Base-by-base conservation (phyloP, 2,888 invertebrate species). In the Apamea sordens region DNA sequence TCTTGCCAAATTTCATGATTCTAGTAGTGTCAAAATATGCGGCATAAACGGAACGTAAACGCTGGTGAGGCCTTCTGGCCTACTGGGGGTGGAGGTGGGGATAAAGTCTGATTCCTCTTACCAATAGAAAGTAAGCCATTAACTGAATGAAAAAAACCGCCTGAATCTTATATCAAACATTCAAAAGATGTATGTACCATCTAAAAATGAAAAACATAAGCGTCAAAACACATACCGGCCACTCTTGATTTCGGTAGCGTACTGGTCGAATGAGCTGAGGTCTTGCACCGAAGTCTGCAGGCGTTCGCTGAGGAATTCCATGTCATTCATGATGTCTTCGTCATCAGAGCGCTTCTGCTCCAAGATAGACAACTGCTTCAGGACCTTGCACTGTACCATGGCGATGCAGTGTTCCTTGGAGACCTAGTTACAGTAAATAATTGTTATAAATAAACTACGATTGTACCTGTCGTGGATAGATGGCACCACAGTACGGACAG, bases 261-360 rank as follows among this genome's bases (percentile, higher is more conserved):
- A 99, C 95, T 99, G 99, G 95, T 99, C 99, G 95, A 99, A 99
- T 0, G 99, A 99, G 96, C 99, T 99, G 77, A 99, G 97, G 97
- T 99, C 99, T 95, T 99, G 99, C 47, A 99, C 99, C 68, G 99
- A 99, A 86, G 98, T 98, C 94, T 99, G 99, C 77, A 99, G 97
- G 92, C 98, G 99, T 90, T 99, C 99, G 89, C 98, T 99, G 85
- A 99, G 97, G 96, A 98, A 99, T 91, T 99, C 98, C 73, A 99
- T 98, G 95, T 99, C 99, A 77, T 98, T 98, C 90, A 98, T 98
- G 79, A 99, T 98, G 93, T 99, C 99, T 93, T 99, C 99, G 94
- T 99, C 99, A 92, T 99, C 99, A 89, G 99, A 99, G 95, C 99
- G 99, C 93, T 99, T 98, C 94, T 99, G 99, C 91, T 99, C 99